These are phyloP conservation scores for Bos taurus DNA, from an alignment of 2,113 vertebrate species.

Conservation along the genomic window ARS-UCD2.0 NC_037333.1:102578001-102578500, in stretches of 20 bases:
- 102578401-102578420: rapidly evolving
- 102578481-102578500: no score
- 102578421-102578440: background rate
- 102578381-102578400: background rate
- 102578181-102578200: background rate
- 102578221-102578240: background rate
- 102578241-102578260: background rate
- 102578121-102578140: rapidly evolving
- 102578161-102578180: rapidly evolving
- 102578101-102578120: rapidly evolving
- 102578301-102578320: background rate
- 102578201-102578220: background rate
- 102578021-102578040: no score
- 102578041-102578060: background rate
- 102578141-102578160: rapidly evolving
- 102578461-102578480: rapidly evolving
- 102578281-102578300: background rate
- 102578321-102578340: background rate
- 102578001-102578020: background rate
- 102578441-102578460: rapidly evolving
- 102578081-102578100: background rate
- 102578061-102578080: background rate
- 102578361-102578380: background rate
- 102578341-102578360: background rate
- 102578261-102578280: background rate